These are phyloP conservation scores for Parazoanthus atlanticus DNA, from an alignment of 92 coral and sea anemone species.

Conservation along the genomic window DNA sequence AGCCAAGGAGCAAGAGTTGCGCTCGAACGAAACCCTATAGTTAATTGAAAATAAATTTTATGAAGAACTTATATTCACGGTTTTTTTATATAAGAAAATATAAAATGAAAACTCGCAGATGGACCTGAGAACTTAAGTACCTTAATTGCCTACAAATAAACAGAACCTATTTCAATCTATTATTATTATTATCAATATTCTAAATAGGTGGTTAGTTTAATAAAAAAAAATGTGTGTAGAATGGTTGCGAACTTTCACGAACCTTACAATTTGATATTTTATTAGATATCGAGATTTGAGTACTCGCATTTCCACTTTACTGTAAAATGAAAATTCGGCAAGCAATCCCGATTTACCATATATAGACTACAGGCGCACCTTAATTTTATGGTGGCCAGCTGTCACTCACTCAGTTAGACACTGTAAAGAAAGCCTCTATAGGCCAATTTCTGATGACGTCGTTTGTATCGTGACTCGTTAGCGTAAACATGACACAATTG, in stretches of 20 bases:
- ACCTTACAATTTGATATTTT: too few relatives aligned
- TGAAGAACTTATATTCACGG: not conserved
- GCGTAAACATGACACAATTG: too few relatives aligned
- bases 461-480: not conserved
- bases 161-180: not conserved
- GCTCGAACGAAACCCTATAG: not conserved
- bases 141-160: not conserved
- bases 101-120: not conserved
- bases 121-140: not conserved
- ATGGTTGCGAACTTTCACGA: not conserved
- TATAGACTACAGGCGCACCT: not conserved
- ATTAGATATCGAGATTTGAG: not conserved
- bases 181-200: too few relatives aligned
- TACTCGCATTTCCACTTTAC: not conserved
- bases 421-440: too few relatives aligned
- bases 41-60: not conserved
- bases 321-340: too few relatives aligned
- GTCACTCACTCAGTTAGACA: not conserved
- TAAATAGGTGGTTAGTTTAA: not conserved
- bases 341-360: not conserved
- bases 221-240: not conserved
- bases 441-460: not conserved
- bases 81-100: too few relatives aligned
- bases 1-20: not conserved
- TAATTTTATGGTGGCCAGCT: not conserved